A percentile compares a stretch with the other conserved stretches of the same genome.
Evolutionary conservation across 2,113 vertebrate species (phyloP).

Genomic region (Podarcis muralis): DNA sequence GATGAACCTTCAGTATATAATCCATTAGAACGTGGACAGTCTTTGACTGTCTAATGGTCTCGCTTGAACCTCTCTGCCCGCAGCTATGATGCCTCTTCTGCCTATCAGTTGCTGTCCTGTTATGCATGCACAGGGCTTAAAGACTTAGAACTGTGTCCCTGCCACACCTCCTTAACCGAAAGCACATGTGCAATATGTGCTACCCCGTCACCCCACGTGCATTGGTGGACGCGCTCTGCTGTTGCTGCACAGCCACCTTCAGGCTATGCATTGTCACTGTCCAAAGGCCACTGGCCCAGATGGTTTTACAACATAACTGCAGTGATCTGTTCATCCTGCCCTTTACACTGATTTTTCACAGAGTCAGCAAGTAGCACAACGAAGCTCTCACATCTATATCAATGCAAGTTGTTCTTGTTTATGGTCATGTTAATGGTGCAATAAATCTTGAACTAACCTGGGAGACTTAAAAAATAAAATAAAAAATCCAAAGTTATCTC

Average conservation of each 20-base stretch:
- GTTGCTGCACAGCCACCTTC: constrained; percentile 40
- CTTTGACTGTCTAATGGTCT: not conserved
- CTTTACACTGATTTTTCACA: constrained; percentile 69
- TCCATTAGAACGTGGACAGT: not conserved
- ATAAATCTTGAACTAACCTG: constrained; percentile 56
- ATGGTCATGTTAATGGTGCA: constrained; percentile 62
- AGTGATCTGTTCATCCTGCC: constrained; percentile 58
- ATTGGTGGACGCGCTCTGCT: constrained; percentile 31
- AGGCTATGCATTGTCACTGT: constrained; percentile 62
- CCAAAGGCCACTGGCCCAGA: constrained; percentile 70
- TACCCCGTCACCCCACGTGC: constrained; percentile 18
- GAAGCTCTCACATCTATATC: constrained; percentile 58
- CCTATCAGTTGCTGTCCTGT: not conserved
- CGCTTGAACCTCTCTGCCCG: not conserved
- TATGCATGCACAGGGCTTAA: too few relatives aligned
- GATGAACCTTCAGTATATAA: not conserved
- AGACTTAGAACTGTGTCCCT: not conserved
- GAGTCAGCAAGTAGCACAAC: constrained; percentile 62
- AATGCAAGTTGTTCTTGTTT: constrained; percentile 64
- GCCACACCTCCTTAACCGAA: not conserved
- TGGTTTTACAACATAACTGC: constrained; percentile 68
- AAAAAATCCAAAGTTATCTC: not conserved
- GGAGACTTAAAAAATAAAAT: not conserved
- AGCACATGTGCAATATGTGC: not conserved
- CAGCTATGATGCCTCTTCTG: too few relatives aligned